These are phyloP conservation scores for Cephalotes varians DNA, from an alignment of 2,888 invertebrate genomes.

Conservation along the genomic window DNA sequence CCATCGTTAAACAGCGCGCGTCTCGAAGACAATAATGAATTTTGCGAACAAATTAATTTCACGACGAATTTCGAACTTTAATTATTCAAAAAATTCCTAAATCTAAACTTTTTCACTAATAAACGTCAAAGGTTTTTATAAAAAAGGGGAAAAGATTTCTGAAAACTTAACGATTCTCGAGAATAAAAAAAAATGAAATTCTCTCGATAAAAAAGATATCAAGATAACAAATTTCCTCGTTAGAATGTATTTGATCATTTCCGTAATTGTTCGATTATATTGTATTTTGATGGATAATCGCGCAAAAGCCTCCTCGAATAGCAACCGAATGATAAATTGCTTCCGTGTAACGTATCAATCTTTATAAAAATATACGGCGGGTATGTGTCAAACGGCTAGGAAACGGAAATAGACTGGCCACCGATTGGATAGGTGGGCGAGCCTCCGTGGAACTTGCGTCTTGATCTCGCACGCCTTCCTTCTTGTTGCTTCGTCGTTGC, in stretches of 20 bases:
- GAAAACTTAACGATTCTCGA: neutral
- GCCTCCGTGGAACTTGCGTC: slow-evolving; percentile 30
- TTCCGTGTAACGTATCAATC: neutral
- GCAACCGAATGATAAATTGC: neutral
- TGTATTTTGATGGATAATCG: neutral
- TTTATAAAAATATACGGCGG: slow-evolving; percentile 11
- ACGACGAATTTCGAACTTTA: neutral
- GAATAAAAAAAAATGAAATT: too few species aligned
- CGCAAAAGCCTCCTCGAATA: neutral
- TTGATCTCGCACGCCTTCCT: neutral
- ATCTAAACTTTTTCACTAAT: neutral
- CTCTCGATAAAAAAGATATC: neutral
- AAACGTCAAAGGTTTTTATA: neutral
- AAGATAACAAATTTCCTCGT: neutral
- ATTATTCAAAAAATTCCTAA: too few species aligned
- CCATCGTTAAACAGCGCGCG: neutral
- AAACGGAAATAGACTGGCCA: slow-evolving; percentile 33
- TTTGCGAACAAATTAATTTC: neutral
- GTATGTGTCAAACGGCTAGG: neutral
- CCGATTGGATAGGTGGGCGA: slow-evolving; percentile 38
- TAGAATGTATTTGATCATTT: neutral
- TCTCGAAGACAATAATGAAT: neutral
- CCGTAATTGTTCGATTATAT: too few species aligned
- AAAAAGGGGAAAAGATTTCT: neutral
- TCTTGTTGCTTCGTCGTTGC: neutral